These are phyloP conservation scores for Chouioia cunea DNA, from an alignment of 2,888 invertebrate genomes.

Conservation along the genomic window DNA sequence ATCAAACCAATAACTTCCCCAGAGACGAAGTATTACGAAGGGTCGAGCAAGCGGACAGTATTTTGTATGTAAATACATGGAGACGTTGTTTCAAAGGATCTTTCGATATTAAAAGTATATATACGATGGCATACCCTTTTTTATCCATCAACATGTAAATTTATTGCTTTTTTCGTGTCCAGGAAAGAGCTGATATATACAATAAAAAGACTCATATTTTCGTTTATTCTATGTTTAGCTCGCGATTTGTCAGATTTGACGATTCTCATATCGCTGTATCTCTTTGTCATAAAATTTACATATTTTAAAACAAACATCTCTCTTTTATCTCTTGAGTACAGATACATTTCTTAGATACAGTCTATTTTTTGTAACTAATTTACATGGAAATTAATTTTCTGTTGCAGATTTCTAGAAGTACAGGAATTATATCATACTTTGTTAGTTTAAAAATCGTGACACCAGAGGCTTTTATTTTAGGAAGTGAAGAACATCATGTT, in stretches of 20 bases:
- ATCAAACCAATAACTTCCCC: background rate
- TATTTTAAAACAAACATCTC: constrained; percentile 20
- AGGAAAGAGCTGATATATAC: constrained; percentile 5
- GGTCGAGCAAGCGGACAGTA: background rate
- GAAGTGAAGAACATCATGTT: constrained; percentile 88
- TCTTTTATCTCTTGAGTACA: constrained; percentile 15
- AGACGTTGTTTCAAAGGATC: background rate
- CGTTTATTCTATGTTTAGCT: constrained; percentile 25
- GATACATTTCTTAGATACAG: background rate
- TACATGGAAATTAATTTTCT: constrained; percentile 19
- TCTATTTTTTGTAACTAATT: background rate
- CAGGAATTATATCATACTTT: constrained; percentile 87
- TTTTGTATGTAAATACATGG: constrained; percentile 39
- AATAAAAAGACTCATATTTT: background rate
- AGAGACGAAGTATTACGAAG: background rate
- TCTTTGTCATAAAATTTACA: background rate
- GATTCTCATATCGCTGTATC: too few species aligned
- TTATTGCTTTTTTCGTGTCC: constrained; percentile 2
- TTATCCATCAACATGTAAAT: constrained; percentile 40
- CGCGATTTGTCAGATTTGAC: constrained; percentile 35
- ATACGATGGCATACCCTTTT: background rate
- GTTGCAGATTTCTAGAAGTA: constrained; percentile 83
- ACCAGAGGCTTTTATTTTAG: constrained; percentile 89
- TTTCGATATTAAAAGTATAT: background rate
- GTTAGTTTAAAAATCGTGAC: constrained; percentile 90